Evolutionary conservation across 2,113 vertebrate genomes (phyloP).

Genomic region (Dicrurus megarhynchus): DNA sequence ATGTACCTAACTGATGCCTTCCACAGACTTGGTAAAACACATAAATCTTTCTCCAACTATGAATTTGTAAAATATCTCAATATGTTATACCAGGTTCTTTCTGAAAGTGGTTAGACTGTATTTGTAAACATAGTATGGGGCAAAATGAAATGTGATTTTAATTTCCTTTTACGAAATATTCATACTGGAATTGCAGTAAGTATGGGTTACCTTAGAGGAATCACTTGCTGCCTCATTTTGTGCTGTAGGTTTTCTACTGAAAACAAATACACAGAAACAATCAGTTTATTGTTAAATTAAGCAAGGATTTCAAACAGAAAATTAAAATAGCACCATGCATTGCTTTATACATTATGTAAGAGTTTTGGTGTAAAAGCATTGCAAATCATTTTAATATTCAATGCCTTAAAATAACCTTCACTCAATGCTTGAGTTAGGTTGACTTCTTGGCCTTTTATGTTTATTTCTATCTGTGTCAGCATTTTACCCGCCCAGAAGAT

Average conservation of each 20-base stretch:
- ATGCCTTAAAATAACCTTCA: background rate
- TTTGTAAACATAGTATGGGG: background rate
- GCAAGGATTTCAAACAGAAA: background rate
- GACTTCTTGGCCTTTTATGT: background rate
- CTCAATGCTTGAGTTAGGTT: background rate
- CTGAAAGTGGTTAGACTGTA: background rate
- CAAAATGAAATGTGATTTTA: background rate
- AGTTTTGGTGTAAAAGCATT: background rate
- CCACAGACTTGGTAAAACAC: background rate
- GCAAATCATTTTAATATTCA: background rate
- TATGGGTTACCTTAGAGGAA: slow-evolving; percentile 62
- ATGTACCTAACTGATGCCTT: background rate
- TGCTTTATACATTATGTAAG: background rate
- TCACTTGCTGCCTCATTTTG: slow-evolving; percentile 29
- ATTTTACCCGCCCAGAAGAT: background rate
- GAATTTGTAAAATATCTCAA: background rate
- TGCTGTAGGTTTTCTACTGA: slow-evolving; percentile 51
- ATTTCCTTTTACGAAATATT: background rate
- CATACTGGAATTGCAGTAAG: background rate
- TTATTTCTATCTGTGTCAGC: background rate
- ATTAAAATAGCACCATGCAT: background rate
- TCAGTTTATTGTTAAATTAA: background rate
- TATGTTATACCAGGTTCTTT: background rate
- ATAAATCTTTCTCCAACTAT: background rate
- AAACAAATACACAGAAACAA: background rate